Evolutionary conservation across 2,888 invertebrate species (phyloP), one percentile per base, ranked within the genome.

Genomic region (Bursaphelenchus okinawaensis): DNA sequence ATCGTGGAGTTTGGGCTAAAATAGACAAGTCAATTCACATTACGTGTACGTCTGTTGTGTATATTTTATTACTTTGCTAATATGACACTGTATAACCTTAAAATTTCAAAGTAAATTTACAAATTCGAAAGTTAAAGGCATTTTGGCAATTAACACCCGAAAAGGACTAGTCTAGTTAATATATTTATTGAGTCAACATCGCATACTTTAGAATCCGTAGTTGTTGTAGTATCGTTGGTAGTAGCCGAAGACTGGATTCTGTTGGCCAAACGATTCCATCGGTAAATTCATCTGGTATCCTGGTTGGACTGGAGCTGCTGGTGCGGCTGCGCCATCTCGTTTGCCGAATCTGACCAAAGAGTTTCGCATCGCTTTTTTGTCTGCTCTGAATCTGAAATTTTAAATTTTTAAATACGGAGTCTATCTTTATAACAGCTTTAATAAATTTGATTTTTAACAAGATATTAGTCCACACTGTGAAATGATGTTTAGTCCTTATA

Each of bases 301-400:
- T 40, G 40, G 40, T n/a, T 40, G 40, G 6, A 40, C 40, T 40
- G 40, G 40, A 40, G 6, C 1, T 52, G 20, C 4, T 24, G 52
- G 26, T 12, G 57, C 57, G 29, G 27, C 22, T 4, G 57, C 54
- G 27, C 27, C 68, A 19, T 72, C 66, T 52, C 79, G 67, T 63
- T 79, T 79, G 51, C 79, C 79, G 63, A 79, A 79, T 51, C 79
- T 74, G 23, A 79, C 78, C 68, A 79, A 67, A 27, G 77, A 76
- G 65, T 79, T 79, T 55, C 79, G 70, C 79, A 79, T 79, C 29
- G 79, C 79, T 62, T 77, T 79, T 66, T 79, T 79, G 24, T 73
- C 76, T 54, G 75, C 73, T 67, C 74, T 62, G 66, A 74, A 55
- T 57, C 52, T 31, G 51, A 29, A 40, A 59, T 19, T 22, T 26